Evolutionary conservation across 2,888 invertebrate genomes (phyloP).

Genomic region (Xylophagus ater): DNA sequence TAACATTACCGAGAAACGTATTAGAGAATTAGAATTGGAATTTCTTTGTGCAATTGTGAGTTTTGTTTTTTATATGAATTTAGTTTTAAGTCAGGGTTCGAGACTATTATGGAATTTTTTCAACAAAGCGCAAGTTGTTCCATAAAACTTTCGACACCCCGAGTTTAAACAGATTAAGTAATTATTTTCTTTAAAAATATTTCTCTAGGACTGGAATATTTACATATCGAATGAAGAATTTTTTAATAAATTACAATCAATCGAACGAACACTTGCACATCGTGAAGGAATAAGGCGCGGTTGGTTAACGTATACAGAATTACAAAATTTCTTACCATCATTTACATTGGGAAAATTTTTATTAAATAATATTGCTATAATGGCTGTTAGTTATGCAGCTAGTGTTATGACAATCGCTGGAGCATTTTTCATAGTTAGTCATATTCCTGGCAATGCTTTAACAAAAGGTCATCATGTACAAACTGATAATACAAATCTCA

Average conservation of each 20-base stretch:
- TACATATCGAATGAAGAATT: conserved; percentile 68
- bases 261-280: conserved; percentile 63
- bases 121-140: no score
- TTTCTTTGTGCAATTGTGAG: conserved; percentile 84
- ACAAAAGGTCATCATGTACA: no score
- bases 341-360: conserved; percentile 33
- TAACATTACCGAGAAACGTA: conserved; percentile 55
- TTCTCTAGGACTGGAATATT: conserved; percentile 65
- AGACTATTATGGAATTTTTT: not conserved
- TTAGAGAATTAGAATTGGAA: conserved; percentile 76
- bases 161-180: no score
- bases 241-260: conserved; percentile 53
- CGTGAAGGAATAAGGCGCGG: conserved; percentile 61
- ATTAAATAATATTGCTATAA: conserved; percentile 30
- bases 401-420: conserved; percentile 38
- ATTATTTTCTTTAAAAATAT: no score
- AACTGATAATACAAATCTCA: not conserved
- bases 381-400: conserved; percentile 37
- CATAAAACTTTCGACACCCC: no score
- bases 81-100: not conserved
- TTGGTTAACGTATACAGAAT: conserved; percentile 74
- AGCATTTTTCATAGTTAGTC: conserved; percentile 42
- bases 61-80: conserved; percentile 19
- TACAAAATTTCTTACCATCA: conserved; percentile 43
- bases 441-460: conserved; percentile 42